These are phyloP conservation scores for Schrankia costaestrigalis DNA, from an alignment of 2,888 invertebrate genomes.

Conservation along the genomic window DNA sequence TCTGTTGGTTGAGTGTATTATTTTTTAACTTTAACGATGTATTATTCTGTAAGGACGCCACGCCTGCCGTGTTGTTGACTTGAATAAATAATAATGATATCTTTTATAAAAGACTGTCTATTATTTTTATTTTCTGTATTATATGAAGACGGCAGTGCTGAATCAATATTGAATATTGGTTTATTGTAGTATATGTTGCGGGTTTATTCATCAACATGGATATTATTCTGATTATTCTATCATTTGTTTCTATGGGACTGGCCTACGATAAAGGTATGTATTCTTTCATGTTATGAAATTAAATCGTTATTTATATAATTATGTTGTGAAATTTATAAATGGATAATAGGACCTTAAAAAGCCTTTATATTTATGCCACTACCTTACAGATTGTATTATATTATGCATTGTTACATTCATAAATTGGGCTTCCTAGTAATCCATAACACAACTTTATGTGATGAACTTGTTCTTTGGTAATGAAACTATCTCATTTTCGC, in stretches of 20 bases:
- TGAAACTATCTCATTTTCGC: too few species aligned
- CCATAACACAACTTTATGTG: too few species aligned
- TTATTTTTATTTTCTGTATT: slow-evolving; percentile 3
- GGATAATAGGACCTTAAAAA: too few species aligned
- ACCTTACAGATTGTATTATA: too few species aligned
- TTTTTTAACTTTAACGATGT: slow-evolving; percentile 6
- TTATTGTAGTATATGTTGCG: slow-evolving; percentile 16
- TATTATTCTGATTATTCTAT: slow-evolving; percentile 55
- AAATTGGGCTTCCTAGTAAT: too few species aligned
- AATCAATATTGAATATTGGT: slow-evolving; percentile 24
- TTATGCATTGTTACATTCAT: too few species aligned
- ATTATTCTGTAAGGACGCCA: slow-evolving; percentile 25
- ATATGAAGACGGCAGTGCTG: slow-evolving; percentile 3
- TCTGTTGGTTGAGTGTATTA: not conserved
- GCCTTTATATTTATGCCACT: too few species aligned
- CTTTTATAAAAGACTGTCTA: slow-evolving; percentile 1
- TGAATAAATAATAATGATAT: slow-evolving; percentile 10
- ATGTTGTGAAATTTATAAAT: too few species aligned
- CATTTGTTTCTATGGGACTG: slow-evolving; percentile 43
- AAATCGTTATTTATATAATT: not conserved
- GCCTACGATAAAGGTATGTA: slow-evolving; percentile 62
- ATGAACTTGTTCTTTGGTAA: too few species aligned
- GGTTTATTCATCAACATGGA: slow-evolving; percentile 40
- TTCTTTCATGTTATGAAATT: not conserved
- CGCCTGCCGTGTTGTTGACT: slow-evolving; percentile 28